Conservation (phyloP, 2,113 vertebrate species). For the Syrmaticus mikado region DNA sequence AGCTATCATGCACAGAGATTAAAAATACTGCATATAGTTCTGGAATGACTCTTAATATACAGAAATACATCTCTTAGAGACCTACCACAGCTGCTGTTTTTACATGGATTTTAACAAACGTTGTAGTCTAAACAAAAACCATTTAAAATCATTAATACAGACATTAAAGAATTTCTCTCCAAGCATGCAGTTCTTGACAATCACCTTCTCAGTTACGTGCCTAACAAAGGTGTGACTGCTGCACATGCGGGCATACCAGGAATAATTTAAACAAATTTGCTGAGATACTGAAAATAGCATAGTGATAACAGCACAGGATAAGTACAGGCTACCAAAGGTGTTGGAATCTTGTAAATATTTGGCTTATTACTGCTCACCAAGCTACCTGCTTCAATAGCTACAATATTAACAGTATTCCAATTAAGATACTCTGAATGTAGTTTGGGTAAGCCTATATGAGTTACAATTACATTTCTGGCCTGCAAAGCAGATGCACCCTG, state of each 20-base stretch:
- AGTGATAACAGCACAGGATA: neutral
- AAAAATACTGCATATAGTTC: constrained; percentile 25
- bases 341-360: neutral
- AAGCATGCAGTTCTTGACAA: neutral
- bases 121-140: neutral
- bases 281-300: neutral
- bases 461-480: constrained; percentile 15
- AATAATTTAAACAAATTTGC: neutral
- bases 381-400: neutral
- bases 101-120: neutral
- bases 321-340: neutral
- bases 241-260: neutral
- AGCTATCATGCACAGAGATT: constrained; percentile 43
- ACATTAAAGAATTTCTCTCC: neutral
- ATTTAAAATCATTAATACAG: neutral
- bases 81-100: neutral
- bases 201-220: neutral
- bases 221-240: constrained; percentile 16
- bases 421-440: neutral
- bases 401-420: neutral
- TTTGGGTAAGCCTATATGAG: neutral
- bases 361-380: neutral
- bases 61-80: neutral
- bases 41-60: neutral
- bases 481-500: constrained; percentile 37